Evolutionary conservation across 2,888 invertebrate genomes (phyloP).

Genomic region (Encarsia formosa): DNA sequence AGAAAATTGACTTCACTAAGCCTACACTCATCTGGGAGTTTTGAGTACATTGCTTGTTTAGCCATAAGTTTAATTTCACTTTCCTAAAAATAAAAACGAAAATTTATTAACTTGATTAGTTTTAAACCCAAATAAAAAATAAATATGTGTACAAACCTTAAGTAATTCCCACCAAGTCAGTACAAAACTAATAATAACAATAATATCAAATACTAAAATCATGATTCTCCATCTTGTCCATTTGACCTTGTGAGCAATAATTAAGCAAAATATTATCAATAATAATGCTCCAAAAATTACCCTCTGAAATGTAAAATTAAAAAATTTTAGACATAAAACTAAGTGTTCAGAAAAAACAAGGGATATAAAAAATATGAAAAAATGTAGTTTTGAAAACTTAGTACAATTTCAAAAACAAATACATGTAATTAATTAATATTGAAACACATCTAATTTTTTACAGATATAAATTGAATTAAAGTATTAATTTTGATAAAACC

Average conservation of each 20-base stretch:
- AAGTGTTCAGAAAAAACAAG: too few relatives aligned
- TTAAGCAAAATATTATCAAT: constrained; percentile 19
- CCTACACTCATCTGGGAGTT: constrained; percentile 38
- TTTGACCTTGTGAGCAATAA: constrained; percentile 25
- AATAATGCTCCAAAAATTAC: constrained; percentile 18
- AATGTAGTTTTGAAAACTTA: too few relatives aligned
- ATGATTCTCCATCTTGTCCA: constrained; percentile 30
- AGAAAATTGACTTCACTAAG: constrained; percentile 35
- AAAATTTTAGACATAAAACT: constrained; percentile 4
- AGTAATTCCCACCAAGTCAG: constrained; percentile 41
- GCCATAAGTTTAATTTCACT: constrained; percentile 36
- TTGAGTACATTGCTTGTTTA: constrained; percentile 31
- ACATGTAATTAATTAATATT: too few relatives aligned
- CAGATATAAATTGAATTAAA: too few relatives aligned
- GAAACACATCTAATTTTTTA: too few relatives aligned
- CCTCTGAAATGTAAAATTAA: constrained; percentile 27
- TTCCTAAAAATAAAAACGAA: constrained; percentile 32
- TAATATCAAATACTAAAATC: constrained; percentile 28
- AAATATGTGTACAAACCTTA: constrained; percentile 31
- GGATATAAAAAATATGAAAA: too few relatives aligned
- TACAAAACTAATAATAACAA: constrained; percentile 35
- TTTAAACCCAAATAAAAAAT: not conserved
- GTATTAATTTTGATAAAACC: constrained; percentile 3
- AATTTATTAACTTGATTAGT: not conserved
- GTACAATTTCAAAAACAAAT: not conserved